A percentile compares a stretch with the other conserved stretches of the same genome.
phyloP scores from a whole-genome alignment of 2,888 invertebrate genomes.

The Limnephilus rhombicus region DNA sequence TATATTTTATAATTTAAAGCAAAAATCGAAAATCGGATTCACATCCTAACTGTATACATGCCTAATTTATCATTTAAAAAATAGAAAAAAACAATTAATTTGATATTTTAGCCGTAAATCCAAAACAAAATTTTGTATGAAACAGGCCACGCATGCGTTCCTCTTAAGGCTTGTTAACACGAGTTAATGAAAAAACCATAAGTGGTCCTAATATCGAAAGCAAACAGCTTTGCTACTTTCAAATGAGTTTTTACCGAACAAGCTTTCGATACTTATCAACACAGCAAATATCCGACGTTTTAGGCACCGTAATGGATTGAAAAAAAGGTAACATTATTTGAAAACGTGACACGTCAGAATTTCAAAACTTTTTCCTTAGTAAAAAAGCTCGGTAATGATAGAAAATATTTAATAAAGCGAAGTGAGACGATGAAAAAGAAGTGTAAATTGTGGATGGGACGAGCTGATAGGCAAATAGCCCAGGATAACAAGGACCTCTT shows the following conservation, averaged over 20 bases:
- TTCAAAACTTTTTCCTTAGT: neutral
- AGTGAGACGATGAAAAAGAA: neutral
- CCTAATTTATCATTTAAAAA: no score
- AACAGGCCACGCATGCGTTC: no score
- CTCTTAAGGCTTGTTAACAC: neutral
- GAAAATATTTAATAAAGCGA: neutral
- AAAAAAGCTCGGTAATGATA: neutral
- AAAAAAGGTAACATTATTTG: neutral
- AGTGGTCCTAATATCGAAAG: neutral
- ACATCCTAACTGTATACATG: no score
- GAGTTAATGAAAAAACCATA: neutral
- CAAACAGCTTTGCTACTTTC: neutral
- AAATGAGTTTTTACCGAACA: neutral
- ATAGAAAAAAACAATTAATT: no score
- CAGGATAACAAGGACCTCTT: neutral
- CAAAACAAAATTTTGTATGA: no score
- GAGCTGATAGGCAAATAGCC: neutral
- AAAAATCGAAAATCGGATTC: no score
- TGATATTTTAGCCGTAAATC: no score
- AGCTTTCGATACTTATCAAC: neutral
- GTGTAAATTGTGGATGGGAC: conserved; percentile 15
- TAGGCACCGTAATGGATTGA: neutral
- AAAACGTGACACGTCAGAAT: neutral
- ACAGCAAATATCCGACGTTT: neutral
- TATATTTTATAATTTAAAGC: no score